Evolutionary conservation across 2,797 vertebrate genomes (phyloP).

Genomic region (Fringilla coelebs): DNA sequence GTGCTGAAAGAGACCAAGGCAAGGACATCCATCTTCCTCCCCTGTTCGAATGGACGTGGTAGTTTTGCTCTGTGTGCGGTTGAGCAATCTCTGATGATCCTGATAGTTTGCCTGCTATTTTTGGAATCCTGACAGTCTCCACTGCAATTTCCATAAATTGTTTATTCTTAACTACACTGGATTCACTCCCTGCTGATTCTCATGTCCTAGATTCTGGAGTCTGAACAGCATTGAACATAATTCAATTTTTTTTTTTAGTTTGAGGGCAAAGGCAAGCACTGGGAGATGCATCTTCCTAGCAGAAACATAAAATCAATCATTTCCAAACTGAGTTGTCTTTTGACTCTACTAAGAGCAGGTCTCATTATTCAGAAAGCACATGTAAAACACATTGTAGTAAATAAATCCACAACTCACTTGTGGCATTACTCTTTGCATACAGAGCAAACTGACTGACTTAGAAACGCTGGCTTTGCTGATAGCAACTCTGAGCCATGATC

Average conservation of each 20-base stretch:
- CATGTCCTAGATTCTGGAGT: not conserved
- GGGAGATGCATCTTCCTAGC: not conserved
- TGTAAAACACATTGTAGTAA: not conserved
- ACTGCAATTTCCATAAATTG: conserved; percentile 10
- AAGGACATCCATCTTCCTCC: not conserved
- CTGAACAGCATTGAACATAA: not conserved
- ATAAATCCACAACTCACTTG: not conserved
- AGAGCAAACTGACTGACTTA: conserved; percentile 87
- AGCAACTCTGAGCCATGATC: conserved; percentile 91
- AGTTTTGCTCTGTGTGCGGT: not conserved
- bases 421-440: not conserved
- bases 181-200: not conserved
- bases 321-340: not conserved
- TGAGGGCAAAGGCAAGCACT: not conserved
- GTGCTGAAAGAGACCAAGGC: not conserved
- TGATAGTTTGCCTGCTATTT: conserved; percentile 3
- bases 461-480: conserved; percentile 93
- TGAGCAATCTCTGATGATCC: not conserved
- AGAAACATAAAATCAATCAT: not conserved
- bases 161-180: not conserved
- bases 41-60: not conserved
- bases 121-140: not conserved
- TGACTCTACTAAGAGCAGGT: not conserved
- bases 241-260: not conserved
- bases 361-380: not conserved